These are phyloP conservation scores for Nomada fucata DNA, from an alignment of 2,888 invertebrate genomes.

Conservation along the genomic window DNA sequence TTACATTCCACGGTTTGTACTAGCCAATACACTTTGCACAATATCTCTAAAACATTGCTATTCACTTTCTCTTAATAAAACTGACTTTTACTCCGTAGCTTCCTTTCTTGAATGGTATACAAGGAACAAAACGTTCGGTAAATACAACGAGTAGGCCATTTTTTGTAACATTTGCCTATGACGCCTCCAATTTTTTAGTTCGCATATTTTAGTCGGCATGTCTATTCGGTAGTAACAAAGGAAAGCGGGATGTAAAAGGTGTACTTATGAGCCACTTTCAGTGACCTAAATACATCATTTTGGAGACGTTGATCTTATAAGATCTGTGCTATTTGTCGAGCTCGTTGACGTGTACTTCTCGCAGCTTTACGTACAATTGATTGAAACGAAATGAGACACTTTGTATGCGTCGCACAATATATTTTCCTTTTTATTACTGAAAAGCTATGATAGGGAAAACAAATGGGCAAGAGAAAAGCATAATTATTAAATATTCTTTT, in stretches of 20 bases:
- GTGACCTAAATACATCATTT: slow-evolving; percentile 21
- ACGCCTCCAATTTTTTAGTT: background rate
- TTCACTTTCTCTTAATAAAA: slow-evolving; percentile 46
- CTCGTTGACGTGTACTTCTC: background rate
- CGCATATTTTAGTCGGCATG: too few species aligned
- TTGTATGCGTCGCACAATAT: too few species aligned
- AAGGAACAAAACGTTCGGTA: background rate
- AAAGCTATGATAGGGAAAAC: too few species aligned
- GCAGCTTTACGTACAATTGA: background rate
- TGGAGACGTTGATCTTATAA: background rate
- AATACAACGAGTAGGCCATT: background rate
- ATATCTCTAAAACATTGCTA: background rate
- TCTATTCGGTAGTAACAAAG: slow-evolving; percentile 4
- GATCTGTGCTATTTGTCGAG: background rate
- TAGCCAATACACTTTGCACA: background rate
- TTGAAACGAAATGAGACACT: too few species aligned
- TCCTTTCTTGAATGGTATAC: background rate
- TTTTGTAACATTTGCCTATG: background rate
- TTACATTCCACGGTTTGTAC: background rate
- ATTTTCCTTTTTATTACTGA: too few species aligned
- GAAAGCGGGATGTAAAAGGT: slow-evolving; percentile 2
- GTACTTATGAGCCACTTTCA: slow-evolving; percentile 9
- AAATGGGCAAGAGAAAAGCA: too few species aligned
- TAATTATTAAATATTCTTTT: too few species aligned
- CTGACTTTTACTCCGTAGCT: slow-evolving; percentile 17